A percentile compares a stretch with the other conserved stretches of the same genome.
These are phyloP conservation scores for Lithodes maja DNA, from an alignment of 2,888 invertebrate species.

Conservation along the genomic window DNA sequence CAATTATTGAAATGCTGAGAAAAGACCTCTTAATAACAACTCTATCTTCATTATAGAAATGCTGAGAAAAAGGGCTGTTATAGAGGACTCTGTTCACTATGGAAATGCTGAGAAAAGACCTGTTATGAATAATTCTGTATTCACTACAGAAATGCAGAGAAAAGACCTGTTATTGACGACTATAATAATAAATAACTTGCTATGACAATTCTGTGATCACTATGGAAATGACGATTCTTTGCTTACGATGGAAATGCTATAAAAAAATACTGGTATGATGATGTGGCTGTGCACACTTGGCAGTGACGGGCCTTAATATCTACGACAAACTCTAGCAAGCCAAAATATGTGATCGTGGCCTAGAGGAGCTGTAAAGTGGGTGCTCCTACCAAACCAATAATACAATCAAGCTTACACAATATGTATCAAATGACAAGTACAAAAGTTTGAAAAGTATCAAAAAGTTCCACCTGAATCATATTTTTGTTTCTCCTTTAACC, in stretches of 20 bases:
- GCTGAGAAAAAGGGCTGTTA: too few relatives aligned
- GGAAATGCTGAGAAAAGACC: too few relatives aligned
- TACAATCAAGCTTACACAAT: constrained; percentile 14
- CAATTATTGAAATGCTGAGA: too few relatives aligned
- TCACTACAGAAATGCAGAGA: too few relatives aligned
- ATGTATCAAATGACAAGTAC: background rate
- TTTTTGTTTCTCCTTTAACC: background rate
- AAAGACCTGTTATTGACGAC: too few relatives aligned
- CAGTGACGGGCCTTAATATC: constrained; percentile 56
- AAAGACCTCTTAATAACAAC: too few relatives aligned
- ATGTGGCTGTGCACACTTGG: constrained; percentile 62
- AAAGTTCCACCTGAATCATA: constrained; percentile 5
- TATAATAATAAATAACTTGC: too few relatives aligned
- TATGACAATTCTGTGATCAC: too few relatives aligned
- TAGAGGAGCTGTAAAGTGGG: constrained; percentile 37
- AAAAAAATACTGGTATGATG: constrained; percentile 55
- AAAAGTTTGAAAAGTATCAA: background rate
- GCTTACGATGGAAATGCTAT: constrained; percentile 59
- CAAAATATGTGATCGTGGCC: constrained; percentile 26
- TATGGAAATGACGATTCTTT: constrained; percentile 9
- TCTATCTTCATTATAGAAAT: background rate
- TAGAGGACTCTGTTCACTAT: too few relatives aligned
- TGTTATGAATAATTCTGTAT: too few relatives aligned
- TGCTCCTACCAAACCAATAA: constrained; percentile 4
- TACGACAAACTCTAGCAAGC: constrained; percentile 34